Evolutionary conservation across 2,797 vertebrate genomes (phyloP).

Genomic region (Sarcoramphus papa): DNA sequence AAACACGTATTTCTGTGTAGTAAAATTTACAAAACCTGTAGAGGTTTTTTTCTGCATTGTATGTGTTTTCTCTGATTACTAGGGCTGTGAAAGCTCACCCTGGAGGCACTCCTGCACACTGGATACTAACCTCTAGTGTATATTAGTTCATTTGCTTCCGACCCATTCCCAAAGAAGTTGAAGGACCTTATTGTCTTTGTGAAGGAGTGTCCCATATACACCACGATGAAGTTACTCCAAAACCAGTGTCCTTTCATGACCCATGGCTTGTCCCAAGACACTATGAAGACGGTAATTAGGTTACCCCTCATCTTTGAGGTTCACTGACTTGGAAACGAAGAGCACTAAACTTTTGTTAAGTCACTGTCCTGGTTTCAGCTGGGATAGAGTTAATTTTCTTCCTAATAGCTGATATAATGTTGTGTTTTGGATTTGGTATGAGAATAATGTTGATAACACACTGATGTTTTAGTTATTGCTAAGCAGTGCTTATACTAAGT

Average conservation of each 20-base stretch:
- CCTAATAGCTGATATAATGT: too few species aligned
- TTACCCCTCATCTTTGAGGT: neutral
- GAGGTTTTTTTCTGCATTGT: neutral
- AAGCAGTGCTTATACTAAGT: too few species aligned
- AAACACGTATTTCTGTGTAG: neutral
- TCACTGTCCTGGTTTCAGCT: too few species aligned
- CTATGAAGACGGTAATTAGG: neutral
- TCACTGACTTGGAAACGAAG: neutral
- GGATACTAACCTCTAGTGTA: neutral
- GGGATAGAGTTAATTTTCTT: too few species aligned
- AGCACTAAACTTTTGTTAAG: neutral
- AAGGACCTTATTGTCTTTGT: neutral
- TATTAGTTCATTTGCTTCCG: neutral
- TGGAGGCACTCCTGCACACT: neutral
- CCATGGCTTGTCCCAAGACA: neutral
- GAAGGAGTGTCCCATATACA: neutral
- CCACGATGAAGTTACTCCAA: neutral
- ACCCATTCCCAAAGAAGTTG: neutral
- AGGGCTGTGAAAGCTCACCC: neutral
- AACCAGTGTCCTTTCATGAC: neutral
- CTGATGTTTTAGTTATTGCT: too few species aligned
- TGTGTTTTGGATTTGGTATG: too few species aligned
- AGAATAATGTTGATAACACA: too few species aligned
- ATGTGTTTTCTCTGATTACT: neutral
- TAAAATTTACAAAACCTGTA: neutral